Conservation (phyloP, 30 jellyfish, hydroid and myxozoan species). For the Morbakka virulenta region DNA sequence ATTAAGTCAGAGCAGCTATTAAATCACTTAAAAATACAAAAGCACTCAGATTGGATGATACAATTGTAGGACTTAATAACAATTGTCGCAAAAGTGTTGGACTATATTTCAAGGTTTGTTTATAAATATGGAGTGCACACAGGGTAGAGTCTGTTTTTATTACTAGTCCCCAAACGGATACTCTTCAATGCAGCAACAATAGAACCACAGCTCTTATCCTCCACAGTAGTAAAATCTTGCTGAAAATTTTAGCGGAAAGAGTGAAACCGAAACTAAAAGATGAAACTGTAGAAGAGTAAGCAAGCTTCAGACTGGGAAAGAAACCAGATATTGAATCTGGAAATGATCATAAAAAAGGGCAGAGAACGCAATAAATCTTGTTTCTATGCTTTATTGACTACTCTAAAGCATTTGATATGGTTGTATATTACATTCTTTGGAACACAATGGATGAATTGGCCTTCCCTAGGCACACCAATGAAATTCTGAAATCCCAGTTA, state of each 20-base stretch:
- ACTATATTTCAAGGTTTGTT: neutral
- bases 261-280: neutral
- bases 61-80: neutral
- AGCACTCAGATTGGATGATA: neutral
- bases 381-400: conserved; percentile 15
- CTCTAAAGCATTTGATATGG: conserved; percentile 27
- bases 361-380: neutral
- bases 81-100: neutral
- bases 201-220: neutral
- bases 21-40: neutral
- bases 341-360: neutral
- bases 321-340: conserved; percentile 24
- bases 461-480: conserved; percentile 11
- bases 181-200: neutral
- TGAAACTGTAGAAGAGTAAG: conserved; percentile 28
- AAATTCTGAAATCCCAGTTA: conserved; percentile 1
- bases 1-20: neutral
- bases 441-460: conserved; percentile 9
- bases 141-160: conserved; percentile 4
- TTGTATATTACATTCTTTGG: conserved; percentile 15
- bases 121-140: neutral
- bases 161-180: conserved; percentile 15
- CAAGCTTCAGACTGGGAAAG: conserved; percentile 12
- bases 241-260: conserved; percentile 10
- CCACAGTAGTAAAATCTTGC: conserved; percentile 25